Evolutionary conservation across 2,113 vertebrate species (phyloP), one percentile per base, ranked within the genome.

Genomic region (Hypocryptadius cinnamomeus): DNA sequence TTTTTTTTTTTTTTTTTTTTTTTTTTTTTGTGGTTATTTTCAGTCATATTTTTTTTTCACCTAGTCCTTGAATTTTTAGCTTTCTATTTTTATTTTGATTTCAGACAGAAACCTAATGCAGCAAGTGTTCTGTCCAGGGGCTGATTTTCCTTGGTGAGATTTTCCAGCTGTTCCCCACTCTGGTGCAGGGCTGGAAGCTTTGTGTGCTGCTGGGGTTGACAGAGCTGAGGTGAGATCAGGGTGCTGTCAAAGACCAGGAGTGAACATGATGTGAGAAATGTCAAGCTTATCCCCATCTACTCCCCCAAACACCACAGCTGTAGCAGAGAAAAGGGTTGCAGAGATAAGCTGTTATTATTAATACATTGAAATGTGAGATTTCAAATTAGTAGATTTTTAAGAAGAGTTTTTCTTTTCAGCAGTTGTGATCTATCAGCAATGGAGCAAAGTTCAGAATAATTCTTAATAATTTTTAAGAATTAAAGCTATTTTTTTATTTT

Each of bases 91-190:
- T 73, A 8, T 50, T 92, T 68, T 45, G 6, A 59, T 76, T 72
- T 64, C 63, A 45, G 70, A 40, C 19, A n/a, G 25, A 76, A 30
- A 0, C 35, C 3, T 9, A 15, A 0, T 31, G 53, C 45, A 39
- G 54, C 20, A 47, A 37, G 13, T 87, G 27, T 6, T 77, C 69
- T 60, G 5, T 71, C 39, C 1, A 2, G 15, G 20, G 20, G 9
- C 61, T 69, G 45, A 2, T 85, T 85, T 79, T 76, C 18, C 48
- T 40, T 12, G 8, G 19, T 63, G 81, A 82, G 59, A 10, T 59
- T 81, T 85, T 74, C 57, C 56, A 87, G 63, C 60, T 37, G 42
- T 82, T 61, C 13, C 27, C 6, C 13, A 5, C 13, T 27, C 51
- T 80, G 15, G 28, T 7, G 3, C 4, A 2, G 56, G 15, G 39